Evolutionary conservation across 1,140 invertebrate species (phyloP).

Genomic region (Drepana arcuata): DNA sequence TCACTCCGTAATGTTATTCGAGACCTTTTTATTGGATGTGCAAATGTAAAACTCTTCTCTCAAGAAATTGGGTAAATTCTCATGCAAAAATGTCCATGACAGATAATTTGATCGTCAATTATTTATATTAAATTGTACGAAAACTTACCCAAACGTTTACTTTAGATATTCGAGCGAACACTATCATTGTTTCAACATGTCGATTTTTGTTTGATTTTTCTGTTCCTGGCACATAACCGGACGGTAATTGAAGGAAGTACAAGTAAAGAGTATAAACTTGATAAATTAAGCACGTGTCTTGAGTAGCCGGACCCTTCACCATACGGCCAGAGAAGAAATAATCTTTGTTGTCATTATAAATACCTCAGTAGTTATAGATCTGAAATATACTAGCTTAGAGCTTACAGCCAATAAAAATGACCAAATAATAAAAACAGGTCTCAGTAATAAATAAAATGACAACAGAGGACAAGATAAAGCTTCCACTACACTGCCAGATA

Average conservation of each 20-base stretch:
- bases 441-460: slow-evolving; percentile 21
- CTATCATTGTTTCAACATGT: slow-evolving; percentile 38
- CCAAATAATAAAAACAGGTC: slow-evolving; percentile 15
- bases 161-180: slow-evolving; percentile 15
- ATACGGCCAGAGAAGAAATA: slow-evolving; percentile 33
- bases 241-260: slow-evolving; percentile 61
- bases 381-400: slow-evolving; percentile 25
- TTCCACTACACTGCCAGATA: slow-evolving; percentile 32
- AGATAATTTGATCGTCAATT: too few relatives aligned
- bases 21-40: too few relatives aligned
- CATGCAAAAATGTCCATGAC: too few relatives aligned
- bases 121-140: too few relatives aligned
- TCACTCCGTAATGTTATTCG: too few relatives aligned
- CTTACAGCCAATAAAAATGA: slow-evolving; percentile 22
- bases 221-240: slow-evolving; percentile 59
- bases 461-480: slow-evolving; percentile 29
- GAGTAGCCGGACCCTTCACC: slow-evolving; percentile 52
- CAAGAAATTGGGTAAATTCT: too few relatives aligned
- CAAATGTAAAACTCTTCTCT: too few relatives aligned
- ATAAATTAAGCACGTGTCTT: slow-evolving; percentile 63
- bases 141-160: too few relatives aligned
- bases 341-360: slow-evolving; percentile 42
- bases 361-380: slow-evolving; percentile 43
- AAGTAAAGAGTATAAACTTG: slow-evolving; percentile 65
- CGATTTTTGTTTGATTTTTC: slow-evolving; percentile 52